These are phyloP conservation scores for Coelopa frigida DNA, from an alignment of 1,140 invertebrate species.

Conservation along the genomic window DNA sequence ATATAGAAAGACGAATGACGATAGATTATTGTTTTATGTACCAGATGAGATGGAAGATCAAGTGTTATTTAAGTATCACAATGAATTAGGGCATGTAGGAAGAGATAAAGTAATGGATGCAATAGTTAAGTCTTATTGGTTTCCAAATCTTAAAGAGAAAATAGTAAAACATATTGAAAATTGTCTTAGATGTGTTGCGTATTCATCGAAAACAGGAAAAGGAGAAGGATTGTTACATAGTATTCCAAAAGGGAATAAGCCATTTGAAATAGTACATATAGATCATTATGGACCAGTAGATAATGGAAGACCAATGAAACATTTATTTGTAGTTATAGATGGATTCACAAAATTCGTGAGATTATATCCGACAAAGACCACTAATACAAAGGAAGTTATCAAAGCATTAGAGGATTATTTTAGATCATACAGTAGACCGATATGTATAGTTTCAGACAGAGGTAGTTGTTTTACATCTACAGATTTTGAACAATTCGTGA, in stretches of 20 bases:
- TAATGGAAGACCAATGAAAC: slow-evolving; percentile 16
- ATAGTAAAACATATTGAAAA: slow-evolving; percentile 27
- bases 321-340: slow-evolving; percentile 43
- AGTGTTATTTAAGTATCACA: slow-evolving; percentile 32
- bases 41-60: slow-evolving; percentile 26
- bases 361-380: slow-evolving; percentile 8
- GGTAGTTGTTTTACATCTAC: slow-evolving; percentile 24
- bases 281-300: too few relatives aligned
- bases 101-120: slow-evolving; percentile 36
- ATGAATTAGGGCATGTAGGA: slow-evolving; percentile 37
- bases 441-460: slow-evolving; percentile 22
- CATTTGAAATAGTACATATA: too few relatives aligned
- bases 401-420: too few relatives aligned
- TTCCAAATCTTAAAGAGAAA: slow-evolving; percentile 25
- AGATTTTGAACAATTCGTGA: slow-evolving; percentile 20
- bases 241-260: too few relatives aligned
- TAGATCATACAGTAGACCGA: slow-evolving; percentile 18
- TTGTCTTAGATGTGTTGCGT: slow-evolving; percentile 34
- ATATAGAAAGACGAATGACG: slow-evolving; percentile 23
- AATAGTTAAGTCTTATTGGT: slow-evolving; percentile 41
- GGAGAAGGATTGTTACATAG: slow-evolving; percentile 33
- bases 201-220: slow-evolving; percentile 30
- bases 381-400: slow-evolving; percentile 18
- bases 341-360: slow-evolving; percentile 19
- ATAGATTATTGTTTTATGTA: slow-evolving; percentile 22